These are phyloP conservation scores for Cirrhinus mrigala DNA, from an alignment of 2,797 vertebrate genomes.

Conservation along the genomic window DNA sequence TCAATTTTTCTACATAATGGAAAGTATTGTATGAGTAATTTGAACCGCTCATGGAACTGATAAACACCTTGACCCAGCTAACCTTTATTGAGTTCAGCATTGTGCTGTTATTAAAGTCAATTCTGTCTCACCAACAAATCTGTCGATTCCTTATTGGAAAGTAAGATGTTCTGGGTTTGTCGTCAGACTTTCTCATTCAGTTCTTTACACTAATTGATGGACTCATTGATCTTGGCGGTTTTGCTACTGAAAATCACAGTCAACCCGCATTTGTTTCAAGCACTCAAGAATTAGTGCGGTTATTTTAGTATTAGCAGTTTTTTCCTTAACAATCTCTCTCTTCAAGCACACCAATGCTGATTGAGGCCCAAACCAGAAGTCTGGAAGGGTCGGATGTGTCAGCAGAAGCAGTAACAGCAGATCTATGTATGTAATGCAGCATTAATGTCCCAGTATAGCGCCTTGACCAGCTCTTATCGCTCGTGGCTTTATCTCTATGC, in stretches of 20 bases:
- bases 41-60: not conserved
- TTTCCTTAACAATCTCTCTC: not conserved
- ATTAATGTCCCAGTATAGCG: slow-evolving; percentile 62
- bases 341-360: slow-evolving; percentile 30
- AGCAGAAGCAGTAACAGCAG: slow-evolving; percentile 45
- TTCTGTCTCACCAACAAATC: slow-evolving; percentile 31
- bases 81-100: slow-evolving; percentile 36
- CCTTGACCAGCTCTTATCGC: slow-evolving; percentile 79
- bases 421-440: slow-evolving; percentile 49
- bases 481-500: slow-evolving; percentile 76
- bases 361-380: slow-evolving; percentile 31
- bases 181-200: slow-evolving; percentile 34
- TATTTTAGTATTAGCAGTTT: not conserved
- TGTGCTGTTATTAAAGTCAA: slow-evolving; percentile 39
- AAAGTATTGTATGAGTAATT: slow-evolving; percentile 11
- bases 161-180: slow-evolving; percentile 39
- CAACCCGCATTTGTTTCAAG: slow-evolving; percentile 7
- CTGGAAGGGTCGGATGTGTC: slow-evolving; percentile 46
- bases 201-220: slow-evolving; percentile 52
- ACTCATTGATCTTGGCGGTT: slow-evolving; percentile 52
- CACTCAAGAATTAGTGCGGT: slow-evolving; percentile 1
- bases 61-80: slow-evolving; percentile 18
- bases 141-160: slow-evolving; percentile 36
- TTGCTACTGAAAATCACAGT: slow-evolving; percentile 51
- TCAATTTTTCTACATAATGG: slow-evolving; percentile 5